Percentiles rank a stretch among this genome's conserved stretches.
Evolutionary conservation across 2,797 vertebrate species (phyloP).

Genomic region (Tadarida brasiliensis): DNA sequence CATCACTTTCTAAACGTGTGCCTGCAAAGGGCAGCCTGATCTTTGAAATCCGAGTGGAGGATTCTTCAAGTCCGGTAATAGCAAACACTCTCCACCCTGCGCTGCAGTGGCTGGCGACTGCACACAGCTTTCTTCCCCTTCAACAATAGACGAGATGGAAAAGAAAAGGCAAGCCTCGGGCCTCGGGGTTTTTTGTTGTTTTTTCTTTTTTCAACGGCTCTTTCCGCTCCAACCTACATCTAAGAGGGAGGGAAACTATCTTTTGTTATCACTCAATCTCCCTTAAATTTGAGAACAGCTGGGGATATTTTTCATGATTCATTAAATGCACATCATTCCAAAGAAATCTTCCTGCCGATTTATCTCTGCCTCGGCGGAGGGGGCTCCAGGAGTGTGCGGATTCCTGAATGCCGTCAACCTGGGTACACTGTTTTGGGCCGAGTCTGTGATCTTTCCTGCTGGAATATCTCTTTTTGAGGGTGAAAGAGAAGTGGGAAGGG

Average conservation of each 20-base stretch:
- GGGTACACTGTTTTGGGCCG: constrained; percentile 86
- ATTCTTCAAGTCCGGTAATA: constrained; percentile 83
- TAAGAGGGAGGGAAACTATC: constrained; percentile 89
- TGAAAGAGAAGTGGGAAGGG: constrained; percentile 80
- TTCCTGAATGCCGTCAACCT: constrained; percentile 87
- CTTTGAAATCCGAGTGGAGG: constrained; percentile 80
- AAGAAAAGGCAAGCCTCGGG: constrained; percentile 88
- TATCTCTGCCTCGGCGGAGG: constrained; percentile 88
- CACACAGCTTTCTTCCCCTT: constrained; percentile 83
- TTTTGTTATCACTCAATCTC: constrained; percentile 91
- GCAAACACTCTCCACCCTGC: constrained; percentile 86
- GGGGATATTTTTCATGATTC: constrained; percentile 91
- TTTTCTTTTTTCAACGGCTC: constrained; percentile 74
- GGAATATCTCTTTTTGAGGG: constrained; percentile 84
- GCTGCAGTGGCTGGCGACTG: constrained; percentile 78
- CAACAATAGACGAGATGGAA: constrained; percentile 86
- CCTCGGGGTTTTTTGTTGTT: constrained; percentile 83
- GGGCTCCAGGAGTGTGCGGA: constrained; percentile 86
- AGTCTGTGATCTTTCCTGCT: constrained; percentile 84
- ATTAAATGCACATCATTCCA: constrained; percentile 91
- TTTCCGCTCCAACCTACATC: constrained; percentile 89
- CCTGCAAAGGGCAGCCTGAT: constrained; percentile 65
- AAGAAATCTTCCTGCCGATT: constrained; percentile 90
- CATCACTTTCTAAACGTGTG: constrained; percentile 59
- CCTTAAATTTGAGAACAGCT: constrained; percentile 93